phyloP scores from a whole-genome alignment of 2,888 invertebrate genomes.

The Acronicta alni region DNA sequence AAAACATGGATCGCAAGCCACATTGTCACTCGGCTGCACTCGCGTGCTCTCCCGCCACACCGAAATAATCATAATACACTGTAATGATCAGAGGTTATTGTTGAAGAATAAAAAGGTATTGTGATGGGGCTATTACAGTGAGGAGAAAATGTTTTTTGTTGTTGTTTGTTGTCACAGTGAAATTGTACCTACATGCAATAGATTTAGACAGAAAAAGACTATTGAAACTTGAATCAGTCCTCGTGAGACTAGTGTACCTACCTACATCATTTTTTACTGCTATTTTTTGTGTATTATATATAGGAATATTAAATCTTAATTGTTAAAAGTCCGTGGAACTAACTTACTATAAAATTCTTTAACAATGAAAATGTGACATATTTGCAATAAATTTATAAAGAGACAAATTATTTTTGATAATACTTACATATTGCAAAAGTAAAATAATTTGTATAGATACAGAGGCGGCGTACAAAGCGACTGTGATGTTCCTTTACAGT shows the following conservation, averaged over 20 bases:
- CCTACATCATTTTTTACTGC: neutral
- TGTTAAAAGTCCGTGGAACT: neutral
- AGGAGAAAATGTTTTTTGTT: conserved; percentile 43
- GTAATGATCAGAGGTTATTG: conserved; percentile 47
- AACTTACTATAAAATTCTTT: neutral
- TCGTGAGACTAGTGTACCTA: conserved; percentile 1
- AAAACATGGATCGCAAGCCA: conserved; percentile 61
- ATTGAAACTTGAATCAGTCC: conserved; percentile 8
- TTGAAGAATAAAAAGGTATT: conserved; percentile 49
- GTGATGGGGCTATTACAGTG: conserved; percentile 46
- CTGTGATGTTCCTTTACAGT: conserved; percentile 84
- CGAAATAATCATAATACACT: conserved; percentile 47
- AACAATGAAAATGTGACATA: too few relatives aligned
- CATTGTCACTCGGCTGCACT: conserved; percentile 59
- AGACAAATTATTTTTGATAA: too few relatives aligned
- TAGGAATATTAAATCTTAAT: too few relatives aligned
- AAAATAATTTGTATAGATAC: conserved; percentile 6
- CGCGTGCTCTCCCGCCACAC: conserved; percentile 29
- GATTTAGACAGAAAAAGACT: conserved; percentile 26
- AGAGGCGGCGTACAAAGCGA: conserved; percentile 66
- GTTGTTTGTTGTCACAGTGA: too few relatives aligned
- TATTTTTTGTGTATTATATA: neutral
- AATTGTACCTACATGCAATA: conserved; percentile 29
- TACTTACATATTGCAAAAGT: too few relatives aligned
- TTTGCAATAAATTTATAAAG: too few relatives aligned